Base-by-base conservation (phyloP, 2,888 invertebrate species). In the Cyrtodaria siliqua region DNA sequence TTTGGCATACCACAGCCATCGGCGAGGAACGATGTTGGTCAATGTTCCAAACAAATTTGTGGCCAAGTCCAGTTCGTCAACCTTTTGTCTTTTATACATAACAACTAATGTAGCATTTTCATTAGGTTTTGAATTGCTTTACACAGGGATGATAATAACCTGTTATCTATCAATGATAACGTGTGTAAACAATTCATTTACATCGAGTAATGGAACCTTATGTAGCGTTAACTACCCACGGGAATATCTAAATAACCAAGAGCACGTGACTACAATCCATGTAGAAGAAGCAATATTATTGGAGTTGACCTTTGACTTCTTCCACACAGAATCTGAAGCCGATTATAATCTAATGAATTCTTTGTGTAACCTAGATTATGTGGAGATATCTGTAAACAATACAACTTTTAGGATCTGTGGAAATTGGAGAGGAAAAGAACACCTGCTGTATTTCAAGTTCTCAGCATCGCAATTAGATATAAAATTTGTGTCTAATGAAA, bases 191-290 rank as follows among this genome's bases (percentile, higher is more conserved):
- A 26, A 64, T 27, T 81, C 83, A 0, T 69, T 70, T 18, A 33
- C 24, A 12, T 29, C 40, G 1, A 12, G 64, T 2, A 91, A 91
- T 18, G 95, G 95, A 3, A 85, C 91, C 18, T 87, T 95, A 24
- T 91, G 94, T 55, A 95, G 95, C 87, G 90, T 95, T 52, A 95
- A 95, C 91, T 95, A 94, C 91, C 95, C 95, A 0, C 93, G 50
- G 4, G 27, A 61, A 26, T 88, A 87, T 61, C 55, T 71, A 1
- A 85, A 84, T 62, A 77, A 72, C 23, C 77, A 82, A 40, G 60
- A 82, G 27, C 86, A 87, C 44, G 71, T 67, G 42, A 72, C 70
- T 33, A 70, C 67, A 6, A 83, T 88, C 16, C 52, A 69, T n/a
- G 33, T 79, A 16, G 40, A 47, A 2, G 29, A 42, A 23, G 55